Evolutionary conservation across 2,888 invertebrate genomes (phyloP).

Genomic region (Leuctra nigra): DNA sequence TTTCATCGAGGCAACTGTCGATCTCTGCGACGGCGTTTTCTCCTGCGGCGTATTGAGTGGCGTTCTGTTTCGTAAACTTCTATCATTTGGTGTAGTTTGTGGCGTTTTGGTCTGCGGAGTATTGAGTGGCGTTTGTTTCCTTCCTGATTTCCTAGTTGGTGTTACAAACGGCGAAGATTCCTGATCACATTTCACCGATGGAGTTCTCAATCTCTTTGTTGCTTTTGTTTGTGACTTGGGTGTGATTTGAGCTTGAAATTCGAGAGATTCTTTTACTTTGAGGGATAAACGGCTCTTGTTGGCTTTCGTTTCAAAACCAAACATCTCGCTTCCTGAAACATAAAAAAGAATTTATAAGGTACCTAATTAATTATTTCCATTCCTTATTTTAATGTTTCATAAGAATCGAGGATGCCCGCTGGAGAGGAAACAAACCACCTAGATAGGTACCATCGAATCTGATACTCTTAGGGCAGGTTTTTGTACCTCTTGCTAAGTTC

Average conservation of each 20-base stretch:
- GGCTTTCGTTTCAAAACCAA: neutral
- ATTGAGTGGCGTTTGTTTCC: neutral
- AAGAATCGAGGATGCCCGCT: too few species aligned
- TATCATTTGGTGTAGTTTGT: too few species aligned
- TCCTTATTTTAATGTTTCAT: too few species aligned
- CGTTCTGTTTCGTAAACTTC: neutral
- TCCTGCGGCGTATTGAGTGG: neutral
- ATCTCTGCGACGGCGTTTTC: too few species aligned
- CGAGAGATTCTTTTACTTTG: neutral
- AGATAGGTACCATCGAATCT: too few species aligned
- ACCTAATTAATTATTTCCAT: too few species aligned
- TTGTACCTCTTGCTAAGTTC: too few species aligned
- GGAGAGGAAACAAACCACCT: too few species aligned
- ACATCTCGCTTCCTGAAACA: too few species aligned
- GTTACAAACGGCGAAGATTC: neutral
- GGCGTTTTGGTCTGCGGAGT: neutral
- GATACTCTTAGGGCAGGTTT: too few species aligned
- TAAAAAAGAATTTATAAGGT: too few species aligned
- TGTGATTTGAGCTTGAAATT: neutral
- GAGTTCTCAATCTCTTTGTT: neutral
- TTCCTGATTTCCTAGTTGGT: too few species aligned
- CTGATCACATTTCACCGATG: neutral
- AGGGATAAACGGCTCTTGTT: neutral
- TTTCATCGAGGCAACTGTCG: neutral
- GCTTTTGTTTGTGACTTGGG: neutral